Evolutionary conservation across 2,888 invertebrate species (phyloP).

Genomic region (Cheilosia scutellata): DNA sequence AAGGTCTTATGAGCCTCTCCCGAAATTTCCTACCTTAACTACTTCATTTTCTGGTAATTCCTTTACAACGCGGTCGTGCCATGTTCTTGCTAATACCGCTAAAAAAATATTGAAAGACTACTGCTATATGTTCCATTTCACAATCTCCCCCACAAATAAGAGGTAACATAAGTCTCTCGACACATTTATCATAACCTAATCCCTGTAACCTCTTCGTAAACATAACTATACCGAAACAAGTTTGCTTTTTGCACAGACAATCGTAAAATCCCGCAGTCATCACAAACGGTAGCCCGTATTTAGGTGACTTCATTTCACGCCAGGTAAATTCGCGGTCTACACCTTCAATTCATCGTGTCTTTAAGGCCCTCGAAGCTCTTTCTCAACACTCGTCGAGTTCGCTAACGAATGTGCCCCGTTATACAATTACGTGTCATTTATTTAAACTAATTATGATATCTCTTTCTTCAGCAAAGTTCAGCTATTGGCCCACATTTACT

Average conservation of each 20-base stretch:
- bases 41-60: no score
- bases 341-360: slow-evolving; percentile 14
- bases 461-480: slow-evolving; percentile 24
- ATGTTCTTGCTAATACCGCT: no score
- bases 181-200: no score
- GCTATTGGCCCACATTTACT: slow-evolving; percentile 64
- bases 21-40: no score
- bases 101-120: no score
- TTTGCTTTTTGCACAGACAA: neutral
- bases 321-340: slow-evolving; percentile 27
- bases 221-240: neutral
- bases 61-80: no score
- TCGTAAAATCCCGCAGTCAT: slow-evolving; percentile 19
- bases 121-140: no score
- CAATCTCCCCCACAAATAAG: no score
- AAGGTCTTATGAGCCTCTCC: no score
- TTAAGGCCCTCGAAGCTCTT: slow-evolving; percentile 21
- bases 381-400: slow-evolving; percentile 26
- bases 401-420: slow-evolving; percentile 57
- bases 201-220: no score
- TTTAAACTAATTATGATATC: slow-evolving; percentile 57
- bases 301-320: slow-evolving; percentile 54
- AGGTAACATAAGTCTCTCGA: no score
- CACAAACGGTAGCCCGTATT: slow-evolving; percentile 7
- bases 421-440: slow-evolving; percentile 65